Conservation (phyloP, 2,797 vertebrate genomes). For the Coendou prehensilis region DNA sequence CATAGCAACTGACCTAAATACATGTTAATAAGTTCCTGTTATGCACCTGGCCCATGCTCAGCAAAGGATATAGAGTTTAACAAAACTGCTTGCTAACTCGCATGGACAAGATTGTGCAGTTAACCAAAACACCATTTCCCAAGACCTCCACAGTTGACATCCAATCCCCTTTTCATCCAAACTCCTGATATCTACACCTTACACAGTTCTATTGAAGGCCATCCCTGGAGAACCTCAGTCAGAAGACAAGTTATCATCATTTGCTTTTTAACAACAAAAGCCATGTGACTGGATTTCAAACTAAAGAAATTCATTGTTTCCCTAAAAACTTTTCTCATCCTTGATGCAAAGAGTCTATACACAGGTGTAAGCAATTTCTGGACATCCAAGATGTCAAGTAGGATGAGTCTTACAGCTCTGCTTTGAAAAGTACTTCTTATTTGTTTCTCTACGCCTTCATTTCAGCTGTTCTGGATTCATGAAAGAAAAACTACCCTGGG, state of each 20-base stretch:
- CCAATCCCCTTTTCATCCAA: background rate
- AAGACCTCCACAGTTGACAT: background rate
- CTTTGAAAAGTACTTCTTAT: conserved; percentile 21
- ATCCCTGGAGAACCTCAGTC: background rate
- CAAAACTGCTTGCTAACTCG: background rate
- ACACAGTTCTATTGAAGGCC: background rate
- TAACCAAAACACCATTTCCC: background rate
- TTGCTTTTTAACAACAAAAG: background rate
- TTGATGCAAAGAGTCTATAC: background rate
- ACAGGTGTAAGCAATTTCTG: background rate
- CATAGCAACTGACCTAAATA: background rate
- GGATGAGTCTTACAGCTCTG: background rate
- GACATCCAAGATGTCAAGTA: background rate
- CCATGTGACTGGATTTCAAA: conserved; percentile 12
- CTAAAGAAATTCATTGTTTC: background rate
- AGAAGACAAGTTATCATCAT: background rate
- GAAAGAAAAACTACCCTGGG: conserved; percentile 11
- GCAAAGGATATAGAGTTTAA: background rate
- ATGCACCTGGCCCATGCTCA: background rate
- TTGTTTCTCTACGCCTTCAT: background rate
- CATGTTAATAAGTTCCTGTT: background rate
- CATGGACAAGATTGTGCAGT: background rate
- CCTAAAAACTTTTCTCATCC: background rate
- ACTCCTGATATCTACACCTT: background rate
- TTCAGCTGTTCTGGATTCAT: background rate